These are phyloP conservation scores for Pecten maximus DNA, from an alignment of 2,888 invertebrate species.

Conservation along the genomic window DNA sequence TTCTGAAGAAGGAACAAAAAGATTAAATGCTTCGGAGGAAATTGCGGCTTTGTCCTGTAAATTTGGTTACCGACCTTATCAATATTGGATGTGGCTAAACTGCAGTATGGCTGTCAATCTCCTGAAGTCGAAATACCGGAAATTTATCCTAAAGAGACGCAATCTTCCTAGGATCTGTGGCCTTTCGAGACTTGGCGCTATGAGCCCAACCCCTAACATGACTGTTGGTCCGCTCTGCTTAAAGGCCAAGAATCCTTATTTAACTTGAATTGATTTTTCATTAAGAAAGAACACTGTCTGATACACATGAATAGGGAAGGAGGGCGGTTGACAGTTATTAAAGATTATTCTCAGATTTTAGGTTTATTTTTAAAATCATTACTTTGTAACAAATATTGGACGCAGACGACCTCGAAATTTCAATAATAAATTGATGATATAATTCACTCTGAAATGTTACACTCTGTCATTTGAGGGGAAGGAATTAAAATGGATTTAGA, in stretches of 20 bases:
- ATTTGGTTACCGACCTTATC: neutral
- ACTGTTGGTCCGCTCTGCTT: neutral
- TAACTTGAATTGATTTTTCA: neutral
- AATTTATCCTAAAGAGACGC: neutral
- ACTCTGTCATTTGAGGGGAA: neutral
- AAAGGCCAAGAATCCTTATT: neutral
- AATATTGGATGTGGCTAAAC: neutral
- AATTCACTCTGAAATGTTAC: constrained; percentile 7
- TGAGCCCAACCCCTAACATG: neutral
- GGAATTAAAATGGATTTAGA: neutral
- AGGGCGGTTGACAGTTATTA: neutral
- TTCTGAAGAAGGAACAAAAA: neutral
- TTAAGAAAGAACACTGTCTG: neutral
- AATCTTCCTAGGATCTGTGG: neutral
- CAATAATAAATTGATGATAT: constrained; percentile 18
- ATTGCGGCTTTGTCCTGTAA: constrained; percentile 10
- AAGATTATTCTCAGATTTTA: neutral
- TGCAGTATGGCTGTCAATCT: constrained; percentile 19
- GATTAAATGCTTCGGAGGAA: constrained; percentile 11
- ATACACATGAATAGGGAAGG: neutral
- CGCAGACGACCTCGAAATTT: constrained; percentile 18
- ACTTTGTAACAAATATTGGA: neutral
- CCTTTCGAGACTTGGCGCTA: constrained; percentile 5
- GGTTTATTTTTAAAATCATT: neutral
- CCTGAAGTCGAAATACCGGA: neutral